phyloP scores from a whole-genome alignment of 2,888 invertebrate genomes.

The Dendrolimus houi region DNA sequence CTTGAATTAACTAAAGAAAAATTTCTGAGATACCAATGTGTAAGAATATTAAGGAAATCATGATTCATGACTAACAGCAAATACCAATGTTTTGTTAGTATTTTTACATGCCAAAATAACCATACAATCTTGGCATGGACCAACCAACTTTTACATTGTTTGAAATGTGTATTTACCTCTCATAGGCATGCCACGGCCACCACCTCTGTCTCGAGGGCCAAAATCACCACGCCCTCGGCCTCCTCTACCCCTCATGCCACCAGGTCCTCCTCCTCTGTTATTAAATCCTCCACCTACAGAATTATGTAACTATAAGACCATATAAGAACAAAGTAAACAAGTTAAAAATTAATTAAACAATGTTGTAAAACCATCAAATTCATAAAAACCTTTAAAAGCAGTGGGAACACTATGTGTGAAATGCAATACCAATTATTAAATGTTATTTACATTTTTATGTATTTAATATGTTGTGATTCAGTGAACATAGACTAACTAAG shows the following conservation, averaged over 20 bases:
- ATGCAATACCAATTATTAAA: background rate
- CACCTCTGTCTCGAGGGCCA: slow-evolving; percentile 49
- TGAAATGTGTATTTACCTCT: slow-evolving; percentile 36
- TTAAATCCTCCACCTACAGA: slow-evolving; percentile 53
- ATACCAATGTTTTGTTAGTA: background rate
- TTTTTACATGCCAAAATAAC: background rate
- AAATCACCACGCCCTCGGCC: slow-evolving; percentile 63
- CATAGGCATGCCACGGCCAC: slow-evolving; percentile 63
- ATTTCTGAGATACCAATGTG: too few species aligned
- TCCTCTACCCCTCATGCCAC: slow-evolving; percentile 57
- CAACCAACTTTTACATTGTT: background rate
- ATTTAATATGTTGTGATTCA: too few species aligned
- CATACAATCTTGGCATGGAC: background rate
- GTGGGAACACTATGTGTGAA: too few species aligned
- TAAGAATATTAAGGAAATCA: too few species aligned
- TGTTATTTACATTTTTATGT: background rate
- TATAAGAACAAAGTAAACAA: too few species aligned
- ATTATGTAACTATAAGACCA: background rate
- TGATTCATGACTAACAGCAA: too few species aligned
- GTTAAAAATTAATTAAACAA: too few species aligned
- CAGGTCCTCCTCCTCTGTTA: slow-evolving; percentile 59
- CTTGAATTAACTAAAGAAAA: too few species aligned
- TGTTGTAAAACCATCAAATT: too few species aligned
- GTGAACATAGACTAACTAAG: too few species aligned
- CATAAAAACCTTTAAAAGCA: too few species aligned